Evolutionary conservation across 1,140 invertebrate species (phyloP).

Genomic region (Plectus sambesii): DNA sequence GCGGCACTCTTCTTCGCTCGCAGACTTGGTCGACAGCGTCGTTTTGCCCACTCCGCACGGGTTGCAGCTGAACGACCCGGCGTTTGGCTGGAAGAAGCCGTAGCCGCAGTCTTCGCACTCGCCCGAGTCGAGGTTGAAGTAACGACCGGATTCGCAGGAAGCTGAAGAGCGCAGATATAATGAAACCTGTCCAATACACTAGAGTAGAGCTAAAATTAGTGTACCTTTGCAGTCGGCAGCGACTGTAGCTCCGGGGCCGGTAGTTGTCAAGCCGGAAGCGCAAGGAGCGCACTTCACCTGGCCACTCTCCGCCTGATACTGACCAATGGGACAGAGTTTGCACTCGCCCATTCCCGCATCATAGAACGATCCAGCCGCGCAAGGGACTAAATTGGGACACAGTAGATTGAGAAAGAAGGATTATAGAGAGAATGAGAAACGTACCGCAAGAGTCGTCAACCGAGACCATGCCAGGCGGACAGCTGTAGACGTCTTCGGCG

Average conservation of each 20-base stretch:
- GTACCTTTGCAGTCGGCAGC: conserved; percentile 75
- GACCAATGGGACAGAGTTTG: conserved; percentile 69
- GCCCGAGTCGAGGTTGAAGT: conserved; percentile 53
- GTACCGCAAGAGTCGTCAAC: conserved; percentile 77
- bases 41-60: conserved; percentile 83
- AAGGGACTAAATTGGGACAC: conserved; percentile 62
- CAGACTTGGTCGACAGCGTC: conserved; percentile 60
- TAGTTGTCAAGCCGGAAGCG: conserved; percentile 67
- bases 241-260: conserved; percentile 68
- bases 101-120: conserved; percentile 79
- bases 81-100: conserved; percentile 78
- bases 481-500: conserved; percentile 77
- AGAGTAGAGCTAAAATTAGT: conserved; percentile 3
- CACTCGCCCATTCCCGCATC: conserved; percentile 62
- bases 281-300: conserved; percentile 74
- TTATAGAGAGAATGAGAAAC: no score
- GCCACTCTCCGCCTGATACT: conserved; percentile 83
- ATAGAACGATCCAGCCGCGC: conserved; percentile 79
- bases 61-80: conserved; percentile 76
- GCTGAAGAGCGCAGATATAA: conserved; percentile 42
- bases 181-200: background rate
- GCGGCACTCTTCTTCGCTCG: conserved; percentile 63
- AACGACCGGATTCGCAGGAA: conserved; percentile 35
- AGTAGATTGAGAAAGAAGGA: no score
- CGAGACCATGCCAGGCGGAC: conserved; percentile 78